Conservation (phyloP, 2,888 invertebrate species). For the Gandaritis pyraliata region DNA sequence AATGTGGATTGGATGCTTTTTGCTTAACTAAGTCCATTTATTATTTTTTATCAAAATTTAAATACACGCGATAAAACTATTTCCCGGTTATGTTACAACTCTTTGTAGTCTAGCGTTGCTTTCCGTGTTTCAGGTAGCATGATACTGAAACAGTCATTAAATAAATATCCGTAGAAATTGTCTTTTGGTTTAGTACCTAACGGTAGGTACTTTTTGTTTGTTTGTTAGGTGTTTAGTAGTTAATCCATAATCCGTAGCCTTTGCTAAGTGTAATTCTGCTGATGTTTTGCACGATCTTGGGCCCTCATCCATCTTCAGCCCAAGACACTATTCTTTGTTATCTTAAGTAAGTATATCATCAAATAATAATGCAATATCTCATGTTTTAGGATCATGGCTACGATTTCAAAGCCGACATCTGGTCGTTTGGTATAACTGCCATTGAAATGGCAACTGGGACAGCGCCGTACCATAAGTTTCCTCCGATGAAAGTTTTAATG, state of each 20-base stretch:
- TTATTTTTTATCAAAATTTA: no score
- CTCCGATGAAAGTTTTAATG: slow-evolving; percentile 99
- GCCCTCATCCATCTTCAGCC: not conserved
- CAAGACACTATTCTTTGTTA: not conserved
- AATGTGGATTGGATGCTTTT: no score
- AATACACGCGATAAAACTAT: no score
- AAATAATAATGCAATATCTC: not conserved
- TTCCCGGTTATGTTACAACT: no score
- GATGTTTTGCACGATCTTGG: not conserved
- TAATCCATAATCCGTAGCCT: not conserved
- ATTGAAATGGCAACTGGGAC: slow-evolving; percentile 99
- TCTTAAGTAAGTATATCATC: not conserved
- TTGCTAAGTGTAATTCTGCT: not conserved
- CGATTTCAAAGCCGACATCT: slow-evolving; percentile 96
- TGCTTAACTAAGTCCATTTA: no score
- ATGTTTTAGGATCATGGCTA: slow-evolving; percentile 94
- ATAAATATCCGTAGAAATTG: no score
- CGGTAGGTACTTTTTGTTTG: no score
- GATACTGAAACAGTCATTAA: no score
- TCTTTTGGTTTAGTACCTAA: no score
- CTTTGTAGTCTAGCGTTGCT: no score
- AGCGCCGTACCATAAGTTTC: slow-evolving; percentile 99
- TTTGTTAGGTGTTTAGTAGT: no score
- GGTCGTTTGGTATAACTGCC: slow-evolving; percentile 96
- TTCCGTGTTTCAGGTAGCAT: no score